Percentiles rank a stretch among this genome's conserved stretches.
phyloP scores from a whole-genome alignment of 2,113 vertebrate genomes.

The Piprites chloris region DNA sequence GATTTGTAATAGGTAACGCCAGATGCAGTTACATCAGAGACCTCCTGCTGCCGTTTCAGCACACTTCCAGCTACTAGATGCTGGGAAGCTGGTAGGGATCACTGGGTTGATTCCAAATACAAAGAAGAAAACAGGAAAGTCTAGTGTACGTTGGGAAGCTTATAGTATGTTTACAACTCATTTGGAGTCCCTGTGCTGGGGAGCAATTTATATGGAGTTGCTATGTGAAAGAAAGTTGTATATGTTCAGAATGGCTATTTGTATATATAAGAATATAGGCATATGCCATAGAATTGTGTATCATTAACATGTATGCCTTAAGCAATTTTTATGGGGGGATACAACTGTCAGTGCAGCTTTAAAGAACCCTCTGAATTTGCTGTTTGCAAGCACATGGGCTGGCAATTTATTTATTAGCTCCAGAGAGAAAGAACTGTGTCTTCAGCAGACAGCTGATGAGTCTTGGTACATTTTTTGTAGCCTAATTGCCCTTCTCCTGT shows the following conservation, averaged over 20 bases:
- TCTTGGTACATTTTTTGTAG: background rate
- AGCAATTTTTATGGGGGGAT: background rate
- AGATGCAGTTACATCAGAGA: background rate
- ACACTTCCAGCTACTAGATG: background rate
- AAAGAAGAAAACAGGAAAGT: background rate
- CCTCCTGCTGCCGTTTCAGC: background rate
- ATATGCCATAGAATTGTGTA: background rate
- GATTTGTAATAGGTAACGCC: background rate
- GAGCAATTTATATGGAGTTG: background rate
- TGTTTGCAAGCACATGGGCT: background rate
- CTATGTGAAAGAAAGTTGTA: background rate
- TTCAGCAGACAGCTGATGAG: background rate
- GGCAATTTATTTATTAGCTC: background rate
- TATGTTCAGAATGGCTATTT: background rate
- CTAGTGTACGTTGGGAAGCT: background rate
- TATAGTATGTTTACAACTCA: background rate
- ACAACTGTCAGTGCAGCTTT: background rate
- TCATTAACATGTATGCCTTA: background rate
- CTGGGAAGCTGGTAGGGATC: background rate
- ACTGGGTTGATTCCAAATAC: background rate
- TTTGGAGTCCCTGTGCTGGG: rapidly evolving
- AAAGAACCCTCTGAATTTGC: background rate
- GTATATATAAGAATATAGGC: background rate
- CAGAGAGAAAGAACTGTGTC: background rate
- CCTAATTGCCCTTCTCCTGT: background rate